phyloP scores from a whole-genome alignment of 2,888 invertebrate genomes.

The Notodonta dromedarius region DNA sequence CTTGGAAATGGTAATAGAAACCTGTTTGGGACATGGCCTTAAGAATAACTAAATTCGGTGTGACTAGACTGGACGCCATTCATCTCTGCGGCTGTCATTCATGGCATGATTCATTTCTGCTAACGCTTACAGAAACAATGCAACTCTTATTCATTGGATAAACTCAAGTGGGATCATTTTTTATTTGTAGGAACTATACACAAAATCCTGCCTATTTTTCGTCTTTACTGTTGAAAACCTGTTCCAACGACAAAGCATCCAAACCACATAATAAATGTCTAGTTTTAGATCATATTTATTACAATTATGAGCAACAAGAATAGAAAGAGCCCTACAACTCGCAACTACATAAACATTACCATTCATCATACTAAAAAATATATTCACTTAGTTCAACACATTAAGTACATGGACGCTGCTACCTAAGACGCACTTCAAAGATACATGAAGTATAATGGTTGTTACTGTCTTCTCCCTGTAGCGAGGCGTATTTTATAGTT shows the following conservation, averaged over 20 bases:
- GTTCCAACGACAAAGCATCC: constrained; percentile 2
- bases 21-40: constrained; percentile 63
- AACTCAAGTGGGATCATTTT: constrained; percentile 22
- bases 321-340: too few relatives aligned
- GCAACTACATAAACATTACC: not conserved
- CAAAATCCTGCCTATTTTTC: constrained; percentile 8
- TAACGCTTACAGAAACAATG: constrained; percentile 37
- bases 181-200: constrained; percentile 11
- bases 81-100: constrained; percentile 61
- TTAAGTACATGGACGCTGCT: constrained; percentile 23
- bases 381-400: constrained; percentile 21
- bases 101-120: constrained; percentile 57
- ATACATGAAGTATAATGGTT: constrained; percentile 46
- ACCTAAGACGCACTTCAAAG: constrained; percentile 36
- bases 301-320: too few relatives aligned
- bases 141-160: constrained; percentile 23
- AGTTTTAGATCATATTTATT: too few relatives aligned
- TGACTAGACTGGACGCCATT: constrained; percentile 68
- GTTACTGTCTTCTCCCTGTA: constrained; percentile 53
- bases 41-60: constrained; percentile 65
- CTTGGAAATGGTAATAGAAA: constrained; percentile 74
- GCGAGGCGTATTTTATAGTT: constrained; percentile 50
- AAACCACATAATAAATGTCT: too few relatives aligned
- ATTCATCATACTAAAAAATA: constrained; percentile 8
- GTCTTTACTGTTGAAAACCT: constrained; percentile 14